Percentiles rank a stretch among this genome's conserved stretches.
Evolutionary conservation across 2,797 vertebrate genomes (phyloP).

Genomic region (Pelobates cultripes): DNA sequence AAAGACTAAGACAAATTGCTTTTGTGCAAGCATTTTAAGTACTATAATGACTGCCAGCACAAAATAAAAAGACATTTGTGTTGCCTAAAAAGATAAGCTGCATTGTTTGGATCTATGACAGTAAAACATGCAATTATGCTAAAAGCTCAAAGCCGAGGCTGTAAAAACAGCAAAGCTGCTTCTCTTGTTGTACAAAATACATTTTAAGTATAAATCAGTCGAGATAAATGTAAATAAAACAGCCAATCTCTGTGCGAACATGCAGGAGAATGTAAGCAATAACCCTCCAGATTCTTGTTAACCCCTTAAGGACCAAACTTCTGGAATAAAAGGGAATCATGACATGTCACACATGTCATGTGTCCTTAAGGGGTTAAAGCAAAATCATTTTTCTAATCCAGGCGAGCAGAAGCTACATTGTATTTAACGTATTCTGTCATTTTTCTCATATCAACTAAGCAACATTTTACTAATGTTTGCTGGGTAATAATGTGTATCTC

Average conservation of each 20-base stretch:
- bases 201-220: constrained; percentile 26
- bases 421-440: no score
- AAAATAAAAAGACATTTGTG: constrained; percentile 27
- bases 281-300: not conserved
- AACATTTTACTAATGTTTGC: no score
- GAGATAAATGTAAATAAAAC: constrained; percentile 38
- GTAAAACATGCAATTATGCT: constrained; percentile 26
- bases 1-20: not conserved
- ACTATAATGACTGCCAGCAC: constrained; percentile 14
- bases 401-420: not conserved
- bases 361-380: no score
- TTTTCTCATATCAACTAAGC: no score
- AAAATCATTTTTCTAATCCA: not conserved
- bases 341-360: no score
- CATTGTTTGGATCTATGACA: constrained; percentile 41
- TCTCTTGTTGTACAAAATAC: constrained; percentile 20
- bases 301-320: no score
- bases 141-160: constrained; percentile 22
- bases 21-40: constrained; percentile 30
- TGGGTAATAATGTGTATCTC: no score
- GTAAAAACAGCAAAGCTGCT: constrained; percentile 31
- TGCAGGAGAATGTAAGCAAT: not conserved
- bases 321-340: no score
- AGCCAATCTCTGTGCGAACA: constrained; percentile 12
- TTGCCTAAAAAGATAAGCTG: constrained; percentile 45